These are phyloP conservation scores for Ditula angustiorana DNA, from an alignment of 2,888 invertebrate genomes.

Conservation along the genomic window DNA sequence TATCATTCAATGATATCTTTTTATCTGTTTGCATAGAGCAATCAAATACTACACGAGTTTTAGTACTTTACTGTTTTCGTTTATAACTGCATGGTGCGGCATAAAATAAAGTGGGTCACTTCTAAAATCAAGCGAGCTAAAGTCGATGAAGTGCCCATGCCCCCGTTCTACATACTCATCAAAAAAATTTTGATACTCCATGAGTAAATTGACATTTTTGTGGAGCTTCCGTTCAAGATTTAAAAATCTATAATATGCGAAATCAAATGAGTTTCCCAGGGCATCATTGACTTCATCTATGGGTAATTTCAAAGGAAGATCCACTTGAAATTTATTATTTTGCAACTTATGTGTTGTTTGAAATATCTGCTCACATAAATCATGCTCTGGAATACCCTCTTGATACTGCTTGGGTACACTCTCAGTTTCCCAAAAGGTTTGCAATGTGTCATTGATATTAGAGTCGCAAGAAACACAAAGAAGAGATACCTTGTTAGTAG, in stretches of 20 bases:
- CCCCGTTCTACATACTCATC: conserved; percentile 32
- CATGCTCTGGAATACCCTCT: conserved; percentile 10
- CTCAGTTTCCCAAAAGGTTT: conserved; percentile 17
- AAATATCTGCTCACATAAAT: conserved; percentile 13
- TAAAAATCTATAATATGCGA: conserved; percentile 11
- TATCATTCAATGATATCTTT: conserved; percentile 35
- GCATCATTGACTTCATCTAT: conserved; percentile 6
- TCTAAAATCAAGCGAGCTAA: conserved; percentile 19
- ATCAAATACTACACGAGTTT: conserved; percentile 20
- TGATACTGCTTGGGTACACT: conserved; percentile 6
- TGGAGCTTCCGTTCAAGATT: conserved; percentile 22
- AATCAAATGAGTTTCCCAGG: conserved; percentile 5
- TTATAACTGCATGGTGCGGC: conserved; percentile 37
- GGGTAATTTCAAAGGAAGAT: conserved; percentile 24
- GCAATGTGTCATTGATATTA: conserved; percentile 2
- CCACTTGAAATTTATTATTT: conserved; percentile 25
- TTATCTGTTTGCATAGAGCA: conserved; percentile 24
- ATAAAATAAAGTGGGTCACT: conserved; percentile 30
- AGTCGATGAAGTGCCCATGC: conserved; percentile 33
- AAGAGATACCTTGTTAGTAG: too few relatives aligned
- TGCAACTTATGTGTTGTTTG: background rate
- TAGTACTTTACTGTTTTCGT: conserved; percentile 16
- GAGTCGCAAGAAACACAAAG: too few relatives aligned
- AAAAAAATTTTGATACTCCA: conserved; percentile 33
- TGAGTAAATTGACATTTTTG: conserved; percentile 22